These are phyloP conservation scores for Nannoperca australis DNA, from an alignment of 2,797 vertebrate species.

Conservation along the genomic window DNA sequence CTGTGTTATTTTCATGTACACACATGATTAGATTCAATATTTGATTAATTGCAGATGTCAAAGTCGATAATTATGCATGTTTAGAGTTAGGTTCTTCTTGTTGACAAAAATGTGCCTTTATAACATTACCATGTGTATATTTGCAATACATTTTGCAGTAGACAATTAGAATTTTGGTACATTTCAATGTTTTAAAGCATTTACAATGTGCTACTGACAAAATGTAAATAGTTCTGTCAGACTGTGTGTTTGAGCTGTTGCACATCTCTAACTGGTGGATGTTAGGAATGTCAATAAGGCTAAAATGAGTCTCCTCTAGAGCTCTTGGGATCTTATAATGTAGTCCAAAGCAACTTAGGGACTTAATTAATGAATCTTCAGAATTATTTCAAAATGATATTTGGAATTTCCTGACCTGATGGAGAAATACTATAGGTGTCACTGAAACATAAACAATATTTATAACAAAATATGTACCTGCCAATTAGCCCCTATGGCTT, in stretches of 20 bases:
- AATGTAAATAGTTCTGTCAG: conserved; percentile 36
- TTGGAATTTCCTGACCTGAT: conserved; percentile 22
- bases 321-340: conserved; percentile 49
- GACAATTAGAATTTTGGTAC: neutral
- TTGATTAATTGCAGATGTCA: conserved; percentile 8
- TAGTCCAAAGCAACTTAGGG: conserved; percentile 51
- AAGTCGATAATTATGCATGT: neutral
- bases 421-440: conserved; percentile 10
- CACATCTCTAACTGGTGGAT: conserved; percentile 42
- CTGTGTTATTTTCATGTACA: neutral
- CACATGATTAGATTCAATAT: neutral
- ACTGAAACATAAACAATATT: conserved; percentile 11
- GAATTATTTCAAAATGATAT: conserved; percentile 44
- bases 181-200: conserved; percentile 9
- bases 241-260: conserved; percentile 34
- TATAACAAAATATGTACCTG: neutral
- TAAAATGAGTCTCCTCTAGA: conserved; percentile 55
- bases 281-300: conserved; percentile 54
- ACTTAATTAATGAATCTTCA: conserved; percentile 62
- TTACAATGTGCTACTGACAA: conserved; percentile 2
- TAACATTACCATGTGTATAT: neutral
- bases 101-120: conserved; percentile 6
- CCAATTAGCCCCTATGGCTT: neutral
- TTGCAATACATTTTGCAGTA: neutral
- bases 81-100: neutral